phyloP scores from a whole-genome alignment of 2,113 vertebrate species.

The Dasyurus viverrinus region DNA sequence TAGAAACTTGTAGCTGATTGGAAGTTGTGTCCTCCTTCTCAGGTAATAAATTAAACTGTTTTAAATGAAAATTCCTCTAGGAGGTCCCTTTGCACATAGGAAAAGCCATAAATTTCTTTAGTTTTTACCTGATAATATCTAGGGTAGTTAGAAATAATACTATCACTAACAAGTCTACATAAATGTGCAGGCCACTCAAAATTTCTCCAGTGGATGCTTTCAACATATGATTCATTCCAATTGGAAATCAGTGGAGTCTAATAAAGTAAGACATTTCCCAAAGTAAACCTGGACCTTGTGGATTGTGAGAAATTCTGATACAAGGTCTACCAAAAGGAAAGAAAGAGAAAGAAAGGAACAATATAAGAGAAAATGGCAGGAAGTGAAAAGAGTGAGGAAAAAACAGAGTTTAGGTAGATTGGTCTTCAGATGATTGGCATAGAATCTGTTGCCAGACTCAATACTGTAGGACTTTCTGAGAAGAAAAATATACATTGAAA shows the following conservation, averaged over 20 bases:
- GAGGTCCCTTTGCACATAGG: not conserved
- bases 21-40: not conserved
- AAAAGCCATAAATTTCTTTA: not conserved
- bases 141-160: not conserved
- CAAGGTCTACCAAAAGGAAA: not conserved
- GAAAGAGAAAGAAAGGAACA: not conserved
- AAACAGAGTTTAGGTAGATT: no score
- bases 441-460: no score
- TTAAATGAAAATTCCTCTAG: not conserved
- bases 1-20: not conserved
- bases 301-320: not conserved
- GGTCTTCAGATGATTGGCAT: no score
- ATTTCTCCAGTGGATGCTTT: not conserved
- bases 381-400: not conserved
- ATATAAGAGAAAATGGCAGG: not conserved
- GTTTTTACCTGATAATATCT: not conserved
- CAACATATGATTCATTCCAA: not conserved
- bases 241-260: not conserved
- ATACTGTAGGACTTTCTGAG: no score
- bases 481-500: not conserved
- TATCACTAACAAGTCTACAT: not conserved
- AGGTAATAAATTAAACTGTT: not conserved
- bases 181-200: not conserved
- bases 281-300: not conserved
- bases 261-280: not conserved